Base-by-base conservation (phyloP, 2,888 invertebrate genomes). In the Chrysomela aeneicollis region DNA sequence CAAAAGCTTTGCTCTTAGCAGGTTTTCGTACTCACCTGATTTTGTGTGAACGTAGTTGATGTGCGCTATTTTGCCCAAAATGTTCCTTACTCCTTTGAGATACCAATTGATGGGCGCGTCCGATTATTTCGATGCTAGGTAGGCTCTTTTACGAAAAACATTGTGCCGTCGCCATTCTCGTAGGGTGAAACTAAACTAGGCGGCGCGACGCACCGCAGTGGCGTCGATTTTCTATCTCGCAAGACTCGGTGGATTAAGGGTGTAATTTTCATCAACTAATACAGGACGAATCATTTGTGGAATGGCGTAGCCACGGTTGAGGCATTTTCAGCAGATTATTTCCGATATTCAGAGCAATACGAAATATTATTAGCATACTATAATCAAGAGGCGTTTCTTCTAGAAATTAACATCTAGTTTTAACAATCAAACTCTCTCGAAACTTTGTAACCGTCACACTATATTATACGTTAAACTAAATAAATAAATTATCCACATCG, bases 171-270 rank as follows among this genome's bases (percentile, higher is more conserved):
- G 75, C 75, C 75, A 76, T 74, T 72, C 69, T 71, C 69, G 67
- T 68, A 65, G 70, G 68, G 68, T 66, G 70, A 69, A 69, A 71
- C 71, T 73, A 63, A 61, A 66, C 60, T 50, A 53, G 66, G 65
- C 73, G 71, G 70, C 74, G 73, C 74, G 76, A 75, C 76, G 74
- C 75, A 74, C 71, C 71, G 74, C 73, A 74, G 72, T 70, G 73
- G 71, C 74, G 76, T 73, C 73, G 69, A 61, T 68, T 60, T 65
- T 37, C 58, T 58, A 61, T 58, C 61, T 58, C 53, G 61, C 49
- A 55, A 21, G 47, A 46, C 21, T 21, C 26, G 57, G 15, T 12
- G 22, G 52, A 26, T 12, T 32, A 32, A 15, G 35, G n/a, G 26
- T 54, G 21, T 9, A 5, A 19, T 12, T 30, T 54, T 21, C 53